Evolutionary conservation across 2,888 invertebrate genomes (phyloP).

Genomic region (Sminthurinus aureus): DNA sequence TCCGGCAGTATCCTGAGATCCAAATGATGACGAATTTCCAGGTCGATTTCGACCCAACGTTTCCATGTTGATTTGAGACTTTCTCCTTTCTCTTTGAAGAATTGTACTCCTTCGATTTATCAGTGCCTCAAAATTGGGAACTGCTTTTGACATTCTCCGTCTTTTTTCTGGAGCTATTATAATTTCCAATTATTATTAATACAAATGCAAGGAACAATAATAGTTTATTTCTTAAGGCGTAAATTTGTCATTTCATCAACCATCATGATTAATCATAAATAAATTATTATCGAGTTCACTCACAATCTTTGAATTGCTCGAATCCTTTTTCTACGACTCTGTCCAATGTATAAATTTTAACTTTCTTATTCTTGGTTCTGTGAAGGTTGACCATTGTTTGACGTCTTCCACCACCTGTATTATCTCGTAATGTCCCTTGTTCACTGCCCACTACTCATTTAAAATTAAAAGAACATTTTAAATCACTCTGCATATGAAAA

Average conservation of each 20-base stretch:
- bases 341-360: constrained; percentile 17
- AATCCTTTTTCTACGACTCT: constrained; percentile 16
- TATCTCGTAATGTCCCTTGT: background rate
- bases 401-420: background rate
- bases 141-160: constrained; percentile 13
- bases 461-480: background rate
- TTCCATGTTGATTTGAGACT: constrained; percentile 8
- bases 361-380: constrained; percentile 16
- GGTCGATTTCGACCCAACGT: background rate
- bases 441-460: background rate
- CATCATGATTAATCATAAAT: background rate
- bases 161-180: constrained; percentile 10
- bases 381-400: constrained; percentile 18
- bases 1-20: background rate
- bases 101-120: constrained; percentile 5
- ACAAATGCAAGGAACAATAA: background rate
- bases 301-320: background rate
- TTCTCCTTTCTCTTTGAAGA: background rate
- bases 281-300: background rate
- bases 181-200: background rate
- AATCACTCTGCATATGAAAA: background rate
- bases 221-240: background rate
- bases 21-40: background rate
- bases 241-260: background rate
- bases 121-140: background rate